Evolutionary conservation across 2,888 invertebrate genomes (phyloP).

Genomic region (Sphinx pinastri): DNA sequence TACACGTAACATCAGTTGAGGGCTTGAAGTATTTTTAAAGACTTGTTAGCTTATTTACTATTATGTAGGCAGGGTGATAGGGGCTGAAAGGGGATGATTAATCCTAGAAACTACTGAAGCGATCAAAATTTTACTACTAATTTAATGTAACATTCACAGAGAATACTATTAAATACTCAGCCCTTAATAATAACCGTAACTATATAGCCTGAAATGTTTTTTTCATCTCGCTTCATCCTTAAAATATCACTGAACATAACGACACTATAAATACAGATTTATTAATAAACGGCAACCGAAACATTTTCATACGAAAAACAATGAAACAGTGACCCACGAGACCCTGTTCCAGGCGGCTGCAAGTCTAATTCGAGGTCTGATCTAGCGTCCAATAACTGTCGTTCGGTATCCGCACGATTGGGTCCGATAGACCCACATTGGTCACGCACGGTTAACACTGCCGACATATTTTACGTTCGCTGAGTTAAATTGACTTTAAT

Average conservation of each 20-base stretch:
- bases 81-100: background rate
- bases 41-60: background rate
- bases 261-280: no score
- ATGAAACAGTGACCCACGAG: constrained; percentile 45
- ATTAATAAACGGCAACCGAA: no score
- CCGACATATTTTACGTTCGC: constrained; percentile 35
- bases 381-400: constrained; percentile 60
- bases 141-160: no score
- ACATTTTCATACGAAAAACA: constrained; percentile 29
- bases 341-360: constrained; percentile 41
- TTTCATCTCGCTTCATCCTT: no score
- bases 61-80: background rate
- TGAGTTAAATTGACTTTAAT: background rate
- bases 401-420: constrained; percentile 56
- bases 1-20: background rate
- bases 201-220: no score
- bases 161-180: no score
- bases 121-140: no score
- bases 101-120: no score
- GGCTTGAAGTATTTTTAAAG: background rate
- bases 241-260: no score
- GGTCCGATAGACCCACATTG: constrained; percentile 33
- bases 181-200: no score
- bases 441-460: constrained; percentile 40
- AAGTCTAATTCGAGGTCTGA: constrained; percentile 53